These are phyloP conservation scores for Acleris literana DNA, from an alignment of 2,888 invertebrate species.

Conservation along the genomic window DNA sequence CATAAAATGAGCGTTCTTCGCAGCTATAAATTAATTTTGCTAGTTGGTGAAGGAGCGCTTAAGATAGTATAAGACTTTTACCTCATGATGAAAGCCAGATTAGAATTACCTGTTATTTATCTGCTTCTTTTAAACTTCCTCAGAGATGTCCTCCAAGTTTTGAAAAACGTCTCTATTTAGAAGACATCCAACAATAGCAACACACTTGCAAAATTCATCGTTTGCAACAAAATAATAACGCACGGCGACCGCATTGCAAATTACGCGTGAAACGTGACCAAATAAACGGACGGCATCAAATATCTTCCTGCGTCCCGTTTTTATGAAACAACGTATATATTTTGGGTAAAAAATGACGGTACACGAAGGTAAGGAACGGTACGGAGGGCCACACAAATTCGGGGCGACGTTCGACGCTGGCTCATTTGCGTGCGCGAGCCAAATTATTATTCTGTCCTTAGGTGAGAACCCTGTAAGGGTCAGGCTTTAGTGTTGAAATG, in stretches of 20 bases:
- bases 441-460: constrained; percentile 18
- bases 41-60: too few relatives aligned
- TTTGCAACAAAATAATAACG: constrained; percentile 31
- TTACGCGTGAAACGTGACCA: constrained; percentile 37
- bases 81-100: too few relatives aligned
- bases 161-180: constrained; percentile 8
- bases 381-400: constrained; percentile 38
- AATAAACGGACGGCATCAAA: constrained; percentile 34
- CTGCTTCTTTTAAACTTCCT: too few relatives aligned
- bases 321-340: constrained; percentile 40
- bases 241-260: constrained; percentile 14
- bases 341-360: constrained; percentile 35
- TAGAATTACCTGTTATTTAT: too few relatives aligned
- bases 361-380: constrained; percentile 34
- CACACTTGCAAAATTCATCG: constrained; percentile 32
- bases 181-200: too few relatives aligned
- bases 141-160: too few relatives aligned
- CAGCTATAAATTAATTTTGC: too few relatives aligned
- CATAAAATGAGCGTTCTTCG: too few relatives aligned
- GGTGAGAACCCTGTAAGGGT: constrained; percentile 2
- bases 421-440: constrained; percentile 31
- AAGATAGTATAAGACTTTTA: too few relatives aligned
- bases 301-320: constrained; percentile 31
- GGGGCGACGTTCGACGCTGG: constrained; percentile 31
- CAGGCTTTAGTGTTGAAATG: not conserved